Evolutionary conservation across 2,113 vertebrate genomes (phyloP), one percentile per base, ranked within the genome.

Genomic region (Eonycteris spelaea): DNA sequence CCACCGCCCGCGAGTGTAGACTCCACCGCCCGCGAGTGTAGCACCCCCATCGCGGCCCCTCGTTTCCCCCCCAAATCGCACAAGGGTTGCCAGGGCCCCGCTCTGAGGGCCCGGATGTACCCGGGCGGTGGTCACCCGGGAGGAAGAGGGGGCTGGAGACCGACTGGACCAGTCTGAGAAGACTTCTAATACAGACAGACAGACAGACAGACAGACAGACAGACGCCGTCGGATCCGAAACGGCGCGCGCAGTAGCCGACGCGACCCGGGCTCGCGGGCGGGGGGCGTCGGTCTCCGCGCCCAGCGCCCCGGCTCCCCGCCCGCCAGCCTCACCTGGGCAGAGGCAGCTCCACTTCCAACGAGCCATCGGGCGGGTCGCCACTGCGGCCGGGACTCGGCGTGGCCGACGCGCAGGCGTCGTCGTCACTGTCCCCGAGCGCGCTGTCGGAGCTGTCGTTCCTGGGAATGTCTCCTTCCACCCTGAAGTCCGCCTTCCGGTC

Each of bases 401-500:
- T 2, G 35, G 96, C 87, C 7, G 94, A 89, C 13, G 98, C 78
- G 70, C 95, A 97, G 0, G 94, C 96, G 68, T 99, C 99, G 3
- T 99, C 99, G 4, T 99, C 99, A 55, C 99, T 99, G 97, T 99
- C 98, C 18, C 99, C 99, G 2, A 99, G 98, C 15, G 99, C 99
- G 12, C 99, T 99, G 65, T 99, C 99, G 5, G 98, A 99, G 95
- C 99, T 99, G 93, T 99, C 99, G 0, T 99, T 99, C 80, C 99
- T 98, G 95, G 98, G 99, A 97, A 99, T 98, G 95, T 99, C 98
- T 73, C 98, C 98, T 97, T 98, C 98, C 12, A 57, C 75, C 96
- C 98, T 98, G 92, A 98, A 97, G 61, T 94, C 19, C 26, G 83
- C 97, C 92, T 98, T 98, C 57, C 96, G 93, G 57, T 43, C 3